Evolutionary conservation across 2,888 invertebrate genomes (phyloP).

Genomic region (Troides oblongomaculatus): DNA sequence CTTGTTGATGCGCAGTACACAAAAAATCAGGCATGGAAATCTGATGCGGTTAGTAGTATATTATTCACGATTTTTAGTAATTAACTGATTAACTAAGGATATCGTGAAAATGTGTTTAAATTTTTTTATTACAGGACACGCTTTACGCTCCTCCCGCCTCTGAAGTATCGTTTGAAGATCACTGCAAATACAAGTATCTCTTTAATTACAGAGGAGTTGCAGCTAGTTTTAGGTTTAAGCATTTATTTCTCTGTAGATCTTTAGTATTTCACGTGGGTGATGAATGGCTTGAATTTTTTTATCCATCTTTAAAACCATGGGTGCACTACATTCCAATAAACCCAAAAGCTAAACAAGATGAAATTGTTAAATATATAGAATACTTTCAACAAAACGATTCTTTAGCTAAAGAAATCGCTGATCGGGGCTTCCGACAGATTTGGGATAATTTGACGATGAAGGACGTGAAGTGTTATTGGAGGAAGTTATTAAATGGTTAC

Average conservation of each 20-base stretch:
- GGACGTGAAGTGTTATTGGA: conserved; percentile 94
- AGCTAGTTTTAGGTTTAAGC: conserved; percentile 97
- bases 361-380: conserved; percentile 85
- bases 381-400: conserved; percentile 89
- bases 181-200: conserved; percentile 95
- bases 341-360: conserved; percentile 81
- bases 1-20: conserved; percentile 96
- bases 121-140: conserved; percentile 84
- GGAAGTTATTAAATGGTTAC: conserved; percentile 86
- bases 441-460: conserved; percentile 90
- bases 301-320: conserved; percentile 94
- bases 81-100: background rate
- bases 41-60: conserved; percentile 82
- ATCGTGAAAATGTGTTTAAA: background rate
- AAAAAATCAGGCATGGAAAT: conserved; percentile 99
- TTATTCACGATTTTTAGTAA: too few species aligned
- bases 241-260: conserved; percentile 95
- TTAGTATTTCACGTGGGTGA: conserved; percentile 96
- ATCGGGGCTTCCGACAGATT: conserved; percentile 90
- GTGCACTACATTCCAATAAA: conserved; percentile 94
- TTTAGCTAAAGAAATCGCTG: conserved; percentile 87
- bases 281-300: conserved; percentile 98
- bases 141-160: conserved; percentile 89
- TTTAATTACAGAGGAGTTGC: conserved; percentile 98
- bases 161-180: conserved; percentile 93